A percentile compares a stretch with the other conserved stretches of the same genome.
Conservation (phyloP, 2,888 invertebrate species). For the Aphrophora alni region DNA sequence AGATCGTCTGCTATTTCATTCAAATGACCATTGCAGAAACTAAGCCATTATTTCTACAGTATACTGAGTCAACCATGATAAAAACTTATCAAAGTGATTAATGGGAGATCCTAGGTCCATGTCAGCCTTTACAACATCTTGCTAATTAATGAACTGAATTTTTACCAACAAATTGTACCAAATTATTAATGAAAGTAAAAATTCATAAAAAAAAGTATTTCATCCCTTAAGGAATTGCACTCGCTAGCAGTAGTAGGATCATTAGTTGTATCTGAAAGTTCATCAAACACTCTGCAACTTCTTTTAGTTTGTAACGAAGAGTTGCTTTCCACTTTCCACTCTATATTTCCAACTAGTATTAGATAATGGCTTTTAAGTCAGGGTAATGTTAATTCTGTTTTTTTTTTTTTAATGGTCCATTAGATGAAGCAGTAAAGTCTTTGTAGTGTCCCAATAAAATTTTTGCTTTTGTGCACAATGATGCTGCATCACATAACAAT, state of each 20-base stretch:
- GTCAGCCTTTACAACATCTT: slow-evolving; percentile 4
- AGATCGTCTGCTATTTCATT: slow-evolving; percentile 16
- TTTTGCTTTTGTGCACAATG: background rate
- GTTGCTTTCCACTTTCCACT: background rate
- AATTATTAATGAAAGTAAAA: too few relatives aligned
- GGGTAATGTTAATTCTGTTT: too few relatives aligned
- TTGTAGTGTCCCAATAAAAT: too few relatives aligned
- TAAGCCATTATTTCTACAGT: slow-evolving; percentile 20
- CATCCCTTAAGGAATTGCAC: slow-evolving; percentile 11
- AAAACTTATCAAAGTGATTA: slow-evolving; percentile 15
- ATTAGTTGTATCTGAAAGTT: background rate
- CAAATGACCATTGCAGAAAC: slow-evolving; percentile 10
- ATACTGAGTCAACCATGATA: slow-evolving; percentile 11
- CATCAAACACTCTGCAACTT: slow-evolving; percentile 3
- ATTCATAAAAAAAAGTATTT: slow-evolving; percentile 10
- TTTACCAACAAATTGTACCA: slow-evolving; percentile 6
- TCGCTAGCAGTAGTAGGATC: slow-evolving; percentile 1
- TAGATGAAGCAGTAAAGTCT: too few relatives aligned
- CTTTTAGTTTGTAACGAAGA: background rate
- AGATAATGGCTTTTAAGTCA: background rate
- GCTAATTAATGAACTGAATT: slow-evolving; percentile 12
- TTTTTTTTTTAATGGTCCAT: background rate
- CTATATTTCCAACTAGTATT: background rate
- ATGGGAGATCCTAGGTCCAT: background rate
- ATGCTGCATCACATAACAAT: background rate